Evolutionary conservation across 2,888 invertebrate genomes (phyloP).

Genomic region (Mylabris sibirica): DNA sequence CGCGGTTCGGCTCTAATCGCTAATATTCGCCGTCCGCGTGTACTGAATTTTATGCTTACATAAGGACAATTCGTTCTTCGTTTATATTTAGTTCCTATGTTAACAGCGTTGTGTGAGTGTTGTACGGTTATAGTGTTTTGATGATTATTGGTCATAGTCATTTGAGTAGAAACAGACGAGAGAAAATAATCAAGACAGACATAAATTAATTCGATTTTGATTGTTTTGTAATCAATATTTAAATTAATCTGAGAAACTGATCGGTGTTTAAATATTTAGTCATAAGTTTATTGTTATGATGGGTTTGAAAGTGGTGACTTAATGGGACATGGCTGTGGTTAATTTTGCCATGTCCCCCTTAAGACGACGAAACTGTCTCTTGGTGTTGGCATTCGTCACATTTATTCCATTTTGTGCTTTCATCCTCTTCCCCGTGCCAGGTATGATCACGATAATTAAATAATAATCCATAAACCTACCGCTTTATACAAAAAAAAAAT

Average conservation of each 20-base stretch:
- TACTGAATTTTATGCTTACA: constrained; percentile 41
- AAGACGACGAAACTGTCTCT: constrained; percentile 67
- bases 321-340: constrained; percentile 53
- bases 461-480: constrained; percentile 2
- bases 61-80: constrained; percentile 34
- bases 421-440: constrained; percentile 64
- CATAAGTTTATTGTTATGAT: neutral
- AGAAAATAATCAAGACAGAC: no score
- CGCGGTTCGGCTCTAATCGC: constrained; percentile 50
- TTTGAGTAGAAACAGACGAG: neutral
- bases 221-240: no score
- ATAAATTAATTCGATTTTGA: no score
- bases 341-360: constrained; percentile 60
- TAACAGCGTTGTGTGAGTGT: neutral
- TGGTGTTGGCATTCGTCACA: constrained; percentile 65
- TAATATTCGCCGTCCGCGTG: constrained; percentile 47
- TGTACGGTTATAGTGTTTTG: neutral
- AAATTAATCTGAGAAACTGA: neutral
- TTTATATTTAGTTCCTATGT: constrained; percentile 27
- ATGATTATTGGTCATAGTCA: neutral
- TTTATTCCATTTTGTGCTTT: constrained; percentile 67
- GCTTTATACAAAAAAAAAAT: neutral
- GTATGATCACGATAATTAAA: constrained; percentile 49
- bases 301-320: neutral
- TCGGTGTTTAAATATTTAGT: neutral